Percentiles rank a stretch among this genome's conserved stretches.
Evolutionary conservation across 2,113 vertebrate species (phyloP).

Genomic region (Nothocercus nigrocapillus): DNA sequence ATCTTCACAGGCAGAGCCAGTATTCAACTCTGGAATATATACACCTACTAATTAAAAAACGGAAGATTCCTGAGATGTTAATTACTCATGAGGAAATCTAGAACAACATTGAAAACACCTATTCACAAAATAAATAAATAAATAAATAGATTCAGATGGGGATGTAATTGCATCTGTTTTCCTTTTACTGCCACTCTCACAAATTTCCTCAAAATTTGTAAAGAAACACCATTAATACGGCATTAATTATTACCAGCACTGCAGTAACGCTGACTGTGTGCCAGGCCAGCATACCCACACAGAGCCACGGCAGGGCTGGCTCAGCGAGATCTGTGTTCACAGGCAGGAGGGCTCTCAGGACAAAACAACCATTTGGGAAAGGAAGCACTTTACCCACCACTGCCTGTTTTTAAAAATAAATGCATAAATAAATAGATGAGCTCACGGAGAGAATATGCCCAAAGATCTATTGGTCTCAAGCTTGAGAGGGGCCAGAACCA

Average conservation of each 20-base stretch:
- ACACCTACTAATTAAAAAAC: constrained; percentile 13
- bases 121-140: background rate
- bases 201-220: background rate
- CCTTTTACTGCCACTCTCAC: background rate
- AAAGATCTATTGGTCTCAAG: background rate
- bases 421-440: background rate
- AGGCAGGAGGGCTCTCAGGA: background rate
- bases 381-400: background rate
- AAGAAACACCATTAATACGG: background rate
- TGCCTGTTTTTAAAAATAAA: background rate
- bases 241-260: background rate
- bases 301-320: background rate
- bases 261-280: background rate
- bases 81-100: background rate
- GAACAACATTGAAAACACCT: background rate
- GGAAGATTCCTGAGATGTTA: background rate
- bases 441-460: background rate
- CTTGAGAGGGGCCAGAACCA: background rate
- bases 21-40: background rate
- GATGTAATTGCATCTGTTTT: background rate
- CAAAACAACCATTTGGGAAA: background rate
- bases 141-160: background rate
- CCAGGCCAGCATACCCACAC: background rate
- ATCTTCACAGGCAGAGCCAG: background rate
- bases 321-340: background rate